Evolutionary conservation across 2,797 vertebrate genomes (phyloP), one percentile per base, ranked within the genome.

Genomic region (Tinamus major): DNA sequence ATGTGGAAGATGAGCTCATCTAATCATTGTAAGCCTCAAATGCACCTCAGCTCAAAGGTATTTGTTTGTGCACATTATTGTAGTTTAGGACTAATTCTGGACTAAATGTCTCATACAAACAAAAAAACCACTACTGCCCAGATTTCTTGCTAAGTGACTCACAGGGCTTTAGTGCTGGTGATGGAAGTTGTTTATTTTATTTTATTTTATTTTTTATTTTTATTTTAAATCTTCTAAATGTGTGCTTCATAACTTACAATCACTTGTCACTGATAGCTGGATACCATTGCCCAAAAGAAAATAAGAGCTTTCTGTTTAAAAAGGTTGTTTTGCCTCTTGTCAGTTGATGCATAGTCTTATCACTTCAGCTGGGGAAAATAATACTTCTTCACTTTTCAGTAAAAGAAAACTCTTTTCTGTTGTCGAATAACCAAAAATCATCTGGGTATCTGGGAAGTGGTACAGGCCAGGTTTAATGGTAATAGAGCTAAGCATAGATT

Each of bases 201-300:
- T 48, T 48, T 48, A 20, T 23, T 48, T 48, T 46, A 20, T 46
- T 46, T 21, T 44, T 44, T 44, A 44, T 48, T 48, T 48, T 48
- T 48, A 20, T 23, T 48, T 48, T 48, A 23, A 48, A 85, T 46
- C 31, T 89, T 17, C 69, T 85, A 56, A 77, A 41, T 61, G 7
- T 65, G 87, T 74, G 19, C 82, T 56, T 71, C 24, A 17, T 59
- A 19, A 39, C 39, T 35, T 14, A 41, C 65, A 14, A 44, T 56
- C 39, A 0, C 0, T 72, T 90, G 20, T 17, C 6, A 13, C 55
- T 65, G 41, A 26, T 19, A 5, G 13, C 55, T 62, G 41, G 31
- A 64, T 86, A 44, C 8, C 79, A 10, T 69, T 62, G 35, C 49
- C 55, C 11, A 49, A 76, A 65, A 11, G 23, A 90, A 82, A 81